phyloP scores from a whole-genome alignment of 2,797 vertebrate genomes.

The Crossoptilon crossoptilon region DNA sequence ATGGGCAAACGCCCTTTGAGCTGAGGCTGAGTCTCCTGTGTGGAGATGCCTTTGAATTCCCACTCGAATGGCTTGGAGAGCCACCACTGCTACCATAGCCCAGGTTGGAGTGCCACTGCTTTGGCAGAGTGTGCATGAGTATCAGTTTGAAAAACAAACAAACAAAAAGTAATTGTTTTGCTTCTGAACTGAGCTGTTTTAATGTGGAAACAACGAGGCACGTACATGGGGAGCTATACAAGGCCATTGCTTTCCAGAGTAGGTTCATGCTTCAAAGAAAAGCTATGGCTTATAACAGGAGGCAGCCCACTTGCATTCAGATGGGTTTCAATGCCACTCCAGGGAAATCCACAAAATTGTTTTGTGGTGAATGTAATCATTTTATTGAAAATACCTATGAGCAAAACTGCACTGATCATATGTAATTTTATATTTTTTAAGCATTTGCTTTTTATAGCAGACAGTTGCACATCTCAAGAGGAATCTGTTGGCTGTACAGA shows the following conservation, averaged over 20 bases:
- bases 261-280: background rate
- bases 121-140: background rate
- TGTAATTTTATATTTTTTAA: background rate
- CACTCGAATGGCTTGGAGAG: background rate
- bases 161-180: background rate
- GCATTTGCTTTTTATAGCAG: constrained; percentile 28
- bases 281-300: constrained; percentile 4
- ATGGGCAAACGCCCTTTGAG: background rate
- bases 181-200: constrained; percentile 17
- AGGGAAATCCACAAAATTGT: background rate
- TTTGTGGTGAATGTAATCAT: background rate
- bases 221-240: background rate
- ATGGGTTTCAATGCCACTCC: background rate
- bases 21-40: background rate
- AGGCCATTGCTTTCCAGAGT: constrained; percentile 12
- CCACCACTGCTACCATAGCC: background rate
- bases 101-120: background rate
- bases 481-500: background rate
- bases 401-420: background rate
- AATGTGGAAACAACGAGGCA: background rate
- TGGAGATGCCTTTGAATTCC: background rate
- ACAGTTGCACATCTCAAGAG: constrained; percentile 16
- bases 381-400: constrained; percentile 27
- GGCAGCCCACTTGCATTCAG: constrained; percentile 1
- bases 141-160: background rate